These are phyloP conservation scores for Aythya baeri DNA, from an alignment of 2,113 vertebrate species.

Conservation along the genomic window DNA sequence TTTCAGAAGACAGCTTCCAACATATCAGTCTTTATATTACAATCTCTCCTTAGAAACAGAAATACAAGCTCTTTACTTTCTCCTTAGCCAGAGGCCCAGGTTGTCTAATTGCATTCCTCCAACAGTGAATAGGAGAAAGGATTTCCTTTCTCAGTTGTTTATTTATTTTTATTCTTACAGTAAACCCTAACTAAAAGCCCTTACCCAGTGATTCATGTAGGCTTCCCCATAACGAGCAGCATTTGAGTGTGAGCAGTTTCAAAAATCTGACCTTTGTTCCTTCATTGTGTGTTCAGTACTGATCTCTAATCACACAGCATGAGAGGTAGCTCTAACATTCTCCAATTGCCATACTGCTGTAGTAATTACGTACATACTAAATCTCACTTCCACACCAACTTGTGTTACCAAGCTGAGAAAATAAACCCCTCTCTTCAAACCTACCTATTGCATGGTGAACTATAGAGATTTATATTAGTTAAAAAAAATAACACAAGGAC, in stretches of 20 bases:
- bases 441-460: neutral
- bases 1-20: neutral
- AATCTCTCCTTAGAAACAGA: neutral
- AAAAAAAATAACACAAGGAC: neutral
- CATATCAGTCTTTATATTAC: neutral
- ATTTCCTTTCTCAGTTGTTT: neutral
- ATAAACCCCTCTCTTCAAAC: neutral
- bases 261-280: neutral
- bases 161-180: neutral
- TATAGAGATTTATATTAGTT: neutral
- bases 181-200: neutral
- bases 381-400: neutral
- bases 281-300: neutral
- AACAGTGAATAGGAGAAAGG: neutral
- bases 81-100: neutral
- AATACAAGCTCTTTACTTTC: neutral
- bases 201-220: neutral
- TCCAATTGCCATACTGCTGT: neutral
- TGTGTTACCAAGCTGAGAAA: neutral
- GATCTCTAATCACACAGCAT: neutral
- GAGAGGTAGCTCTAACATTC: neutral
- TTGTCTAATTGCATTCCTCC: rapidly evolving
- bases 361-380: neutral
- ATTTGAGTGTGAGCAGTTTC: neutral
- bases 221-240: neutral